These are phyloP conservation scores for Peromyscus californicus DNA, from an alignment of 2,113 vertebrate species.

Conservation along the genomic window DNA sequence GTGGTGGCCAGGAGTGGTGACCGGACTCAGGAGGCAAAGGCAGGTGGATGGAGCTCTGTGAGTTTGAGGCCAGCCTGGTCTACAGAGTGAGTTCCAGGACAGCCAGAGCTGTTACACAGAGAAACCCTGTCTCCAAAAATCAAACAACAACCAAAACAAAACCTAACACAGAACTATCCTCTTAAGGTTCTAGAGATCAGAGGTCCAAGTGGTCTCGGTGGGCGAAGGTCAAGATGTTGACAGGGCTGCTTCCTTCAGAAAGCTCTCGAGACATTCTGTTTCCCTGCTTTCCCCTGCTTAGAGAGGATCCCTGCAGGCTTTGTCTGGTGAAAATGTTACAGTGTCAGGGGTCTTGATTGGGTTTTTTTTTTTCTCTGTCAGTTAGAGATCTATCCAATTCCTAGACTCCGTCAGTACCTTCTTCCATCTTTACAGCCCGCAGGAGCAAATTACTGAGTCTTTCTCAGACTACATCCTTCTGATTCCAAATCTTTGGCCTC, in stretches of 20 bases:
- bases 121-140: too few species aligned
- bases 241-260: background rate
- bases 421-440: background rate
- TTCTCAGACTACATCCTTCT: background rate
- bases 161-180: background rate
- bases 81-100: too few species aligned
- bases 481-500: background rate
- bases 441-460: background rate
- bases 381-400: background rate
- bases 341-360: background rate
- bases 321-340: background rate
- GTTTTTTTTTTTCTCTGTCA: background rate
- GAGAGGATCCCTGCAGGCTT: background rate
- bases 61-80: too few species aligned
- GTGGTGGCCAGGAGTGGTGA: too few species aligned
- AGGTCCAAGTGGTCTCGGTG: background rate
- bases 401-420: background rate
- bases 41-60: too few species aligned
- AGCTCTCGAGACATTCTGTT: background rate
- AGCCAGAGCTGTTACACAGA: too few species aligned
- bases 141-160: too few species aligned
- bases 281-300: background rate
- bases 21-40: too few species aligned
- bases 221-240: background rate
- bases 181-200: slow-evolving; percentile 9